phyloP scores from a whole-genome alignment of 2,113 vertebrate species.

The Syngnathus scovelli region DNA sequence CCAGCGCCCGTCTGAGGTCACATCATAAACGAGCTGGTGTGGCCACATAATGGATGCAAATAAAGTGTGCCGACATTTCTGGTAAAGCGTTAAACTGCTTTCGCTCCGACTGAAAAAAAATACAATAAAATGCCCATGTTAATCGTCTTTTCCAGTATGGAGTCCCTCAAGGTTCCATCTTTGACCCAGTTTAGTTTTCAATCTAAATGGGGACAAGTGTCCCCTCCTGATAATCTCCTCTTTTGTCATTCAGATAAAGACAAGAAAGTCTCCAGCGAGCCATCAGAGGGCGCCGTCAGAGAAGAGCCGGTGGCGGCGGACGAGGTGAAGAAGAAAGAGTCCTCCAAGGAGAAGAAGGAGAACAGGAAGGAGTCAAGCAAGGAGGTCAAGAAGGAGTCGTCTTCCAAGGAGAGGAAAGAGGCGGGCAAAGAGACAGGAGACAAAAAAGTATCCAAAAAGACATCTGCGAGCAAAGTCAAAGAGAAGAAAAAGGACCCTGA shows the following conservation, averaged over 20 bases:
- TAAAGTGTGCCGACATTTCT: background rate
- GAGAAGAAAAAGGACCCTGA: constrained; percentile 68
- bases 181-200: background rate
- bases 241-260: constrained; percentile 49
- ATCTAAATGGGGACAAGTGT: background rate
- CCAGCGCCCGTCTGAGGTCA: background rate
- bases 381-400: constrained; percentile 50
- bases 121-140: background rate
- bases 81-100: no score
- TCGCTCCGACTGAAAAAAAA: background rate
- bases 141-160: background rate
- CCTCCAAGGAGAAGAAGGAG: constrained; percentile 54
- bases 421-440: constrained; percentile 43
- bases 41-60: no score
- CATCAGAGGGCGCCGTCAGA: constrained; percentile 15
- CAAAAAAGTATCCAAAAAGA: constrained; percentile 62
- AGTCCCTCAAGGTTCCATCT: background rate
- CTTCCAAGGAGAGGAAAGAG: constrained; percentile 56
- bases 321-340: constrained; percentile 54
- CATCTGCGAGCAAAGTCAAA: constrained; percentile 63
- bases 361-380: constrained; percentile 48
- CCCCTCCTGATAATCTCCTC: background rate
- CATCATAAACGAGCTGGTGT: background rate
- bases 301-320: constrained; percentile 41
- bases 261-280: constrained; percentile 36